phyloP scores from a whole-genome alignment of 1,140 invertebrate genomes.

The Ceratina australensis region DNA sequence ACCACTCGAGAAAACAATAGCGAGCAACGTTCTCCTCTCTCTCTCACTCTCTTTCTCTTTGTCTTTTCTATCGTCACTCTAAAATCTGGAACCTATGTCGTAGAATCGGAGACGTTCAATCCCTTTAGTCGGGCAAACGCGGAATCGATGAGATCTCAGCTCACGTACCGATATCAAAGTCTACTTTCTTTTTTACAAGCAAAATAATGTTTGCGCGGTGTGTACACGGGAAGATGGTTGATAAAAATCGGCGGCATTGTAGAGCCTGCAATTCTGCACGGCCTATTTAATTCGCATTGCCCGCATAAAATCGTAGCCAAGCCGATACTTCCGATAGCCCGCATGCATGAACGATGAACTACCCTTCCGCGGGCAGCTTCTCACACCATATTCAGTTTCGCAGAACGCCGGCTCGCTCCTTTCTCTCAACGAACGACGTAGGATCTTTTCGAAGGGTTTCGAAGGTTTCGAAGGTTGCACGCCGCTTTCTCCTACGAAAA shows the following conservation, averaged over 20 bases:
- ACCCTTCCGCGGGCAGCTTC: constrained; percentile 7
- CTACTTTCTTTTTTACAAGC: not conserved
- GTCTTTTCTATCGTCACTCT: constrained; percentile 70
- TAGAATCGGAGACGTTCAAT: constrained; percentile 38
- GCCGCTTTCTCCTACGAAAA: too few species aligned
- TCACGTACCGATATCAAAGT: not conserved
- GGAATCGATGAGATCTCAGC: not conserved
- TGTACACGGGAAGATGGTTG: not conserved
- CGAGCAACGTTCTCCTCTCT: constrained; percentile 73
- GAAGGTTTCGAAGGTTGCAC: too few species aligned
- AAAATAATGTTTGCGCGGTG: not conserved
- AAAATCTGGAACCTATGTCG: constrained; percentile 72
- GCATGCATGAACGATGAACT: constrained; percentile 62
- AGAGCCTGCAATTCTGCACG: not conserved
- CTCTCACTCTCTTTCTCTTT: constrained; percentile 46
- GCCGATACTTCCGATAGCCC: constrained; percentile 75
- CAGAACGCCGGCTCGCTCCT: not conserved
- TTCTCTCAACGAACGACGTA: too few species aligned
- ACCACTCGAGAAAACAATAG: constrained; percentile 80
- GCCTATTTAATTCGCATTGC: constrained; percentile 40
- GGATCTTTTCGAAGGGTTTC: too few species aligned
- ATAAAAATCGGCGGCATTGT: constrained; percentile 18
- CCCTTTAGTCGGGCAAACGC: constrained; percentile 6
- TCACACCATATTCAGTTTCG: not conserved
- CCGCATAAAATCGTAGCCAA: constrained; percentile 63